Percentiles rank a stretch among this genome's conserved stretches.
Conservation (phyloP, 2,888 invertebrate species). For the Stenchaetothrips biformis region DNA sequence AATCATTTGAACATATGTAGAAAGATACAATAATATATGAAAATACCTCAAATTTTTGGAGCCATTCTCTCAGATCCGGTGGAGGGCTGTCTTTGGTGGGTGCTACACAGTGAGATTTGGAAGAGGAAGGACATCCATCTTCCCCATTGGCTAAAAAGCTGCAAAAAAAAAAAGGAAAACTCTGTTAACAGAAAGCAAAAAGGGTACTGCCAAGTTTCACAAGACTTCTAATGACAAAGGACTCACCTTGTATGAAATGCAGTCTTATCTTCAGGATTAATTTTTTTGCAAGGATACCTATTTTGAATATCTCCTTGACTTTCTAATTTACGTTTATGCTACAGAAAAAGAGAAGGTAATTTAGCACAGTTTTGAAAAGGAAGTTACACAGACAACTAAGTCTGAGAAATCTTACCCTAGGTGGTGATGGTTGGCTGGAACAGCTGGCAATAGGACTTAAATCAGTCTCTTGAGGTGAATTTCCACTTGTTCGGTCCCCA, state of each 20-base stretch:
- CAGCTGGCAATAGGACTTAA: slow-evolving; percentile 12
- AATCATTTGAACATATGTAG: background rate
- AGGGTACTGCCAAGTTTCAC: background rate
- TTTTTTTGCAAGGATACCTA: slow-evolving; percentile 53
- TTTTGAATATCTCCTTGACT: slow-evolving; percentile 44
- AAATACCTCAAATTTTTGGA: slow-evolving; percentile 63
- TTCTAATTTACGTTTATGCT: slow-evolving; percentile 50
- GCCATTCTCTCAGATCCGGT: slow-evolving; percentile 69
- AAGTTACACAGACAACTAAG: background rate
- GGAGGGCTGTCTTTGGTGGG: slow-evolving; percentile 77
- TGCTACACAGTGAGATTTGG: slow-evolving; percentile 49
- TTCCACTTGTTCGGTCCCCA: slow-evolving; percentile 15
- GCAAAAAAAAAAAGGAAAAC: background rate
- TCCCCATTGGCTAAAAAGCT: background rate
- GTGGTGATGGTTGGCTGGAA: slow-evolving; percentile 13
- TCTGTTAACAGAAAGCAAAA: background rate
- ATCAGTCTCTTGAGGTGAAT: slow-evolving; percentile 7
- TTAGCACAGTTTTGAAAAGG: background rate
- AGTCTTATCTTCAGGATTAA: slow-evolving; percentile 49
- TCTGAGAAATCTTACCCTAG: background rate
- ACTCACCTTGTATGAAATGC: slow-evolving; percentile 37
- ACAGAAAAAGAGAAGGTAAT: slow-evolving; percentile 37
- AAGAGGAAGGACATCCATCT: slow-evolving; percentile 21
- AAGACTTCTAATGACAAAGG: background rate
- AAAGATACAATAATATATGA: slow-evolving; percentile 12